Percentiles rank a stretch among this genome's conserved stretches.
Evolutionary conservation across 2,888 invertebrate genomes (phyloP).

Genomic region (Gortyna flavago): DNA sequence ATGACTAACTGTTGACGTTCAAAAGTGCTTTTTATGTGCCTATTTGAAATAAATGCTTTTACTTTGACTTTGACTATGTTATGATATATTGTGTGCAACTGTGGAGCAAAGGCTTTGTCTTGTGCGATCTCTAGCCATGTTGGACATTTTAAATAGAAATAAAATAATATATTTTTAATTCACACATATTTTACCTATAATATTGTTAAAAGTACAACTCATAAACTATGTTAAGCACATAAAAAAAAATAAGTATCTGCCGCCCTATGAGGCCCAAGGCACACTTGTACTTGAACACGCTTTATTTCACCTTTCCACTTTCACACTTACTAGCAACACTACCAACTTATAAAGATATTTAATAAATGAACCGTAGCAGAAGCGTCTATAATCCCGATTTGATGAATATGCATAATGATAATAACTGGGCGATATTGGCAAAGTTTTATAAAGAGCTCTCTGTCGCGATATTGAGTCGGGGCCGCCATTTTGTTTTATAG

Average conservation of each 20-base stretch:
- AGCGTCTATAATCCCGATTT: conserved; percentile 38
- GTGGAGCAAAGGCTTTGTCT: not conserved
- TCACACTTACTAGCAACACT: not conserved
- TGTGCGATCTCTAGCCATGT: not conserved
- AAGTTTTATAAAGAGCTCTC: conserved; percentile 48
- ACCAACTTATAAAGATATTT: conserved; percentile 33
- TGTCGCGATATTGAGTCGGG: conserved; percentile 25
- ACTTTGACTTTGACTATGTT: no score
- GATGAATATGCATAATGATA: conserved; percentile 47
- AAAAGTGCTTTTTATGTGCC: no score
- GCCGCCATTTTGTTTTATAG: conserved; percentile 40
- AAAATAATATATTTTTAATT: no score
- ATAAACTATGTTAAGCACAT: no score
- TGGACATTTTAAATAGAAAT: not conserved
- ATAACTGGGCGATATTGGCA: conserved; percentile 50
- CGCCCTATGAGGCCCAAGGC: no score
- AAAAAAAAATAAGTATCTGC: no score
- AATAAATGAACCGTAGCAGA: conserved; percentile 35
- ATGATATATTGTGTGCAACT: no score
- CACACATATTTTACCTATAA: no score
- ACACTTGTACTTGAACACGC: no score
- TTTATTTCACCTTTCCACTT: not conserved
- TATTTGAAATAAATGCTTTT: no score
- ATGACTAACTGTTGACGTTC: no score
- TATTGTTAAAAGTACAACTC: no score